Conservation (phyloP, 2,113 vertebrate species). For the Sterna hirundo region DNA sequence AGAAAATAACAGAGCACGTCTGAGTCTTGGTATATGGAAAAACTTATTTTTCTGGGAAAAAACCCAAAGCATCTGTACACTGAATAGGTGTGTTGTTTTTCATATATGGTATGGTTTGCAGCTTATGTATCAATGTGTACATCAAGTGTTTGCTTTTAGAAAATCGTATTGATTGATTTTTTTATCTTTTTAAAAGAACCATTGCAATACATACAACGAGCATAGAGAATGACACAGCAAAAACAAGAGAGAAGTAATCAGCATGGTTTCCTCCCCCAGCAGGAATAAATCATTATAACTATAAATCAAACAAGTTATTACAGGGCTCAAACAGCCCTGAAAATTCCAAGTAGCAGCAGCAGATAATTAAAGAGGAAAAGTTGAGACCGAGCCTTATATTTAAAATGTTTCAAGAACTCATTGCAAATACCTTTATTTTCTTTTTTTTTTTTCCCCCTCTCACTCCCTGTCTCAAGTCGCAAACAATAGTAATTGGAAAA, state of each 20-base stretch:
- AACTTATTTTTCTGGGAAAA: not conserved
- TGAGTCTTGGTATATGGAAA: not conserved
- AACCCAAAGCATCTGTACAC: not conserved
- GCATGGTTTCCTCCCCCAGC: not conserved
- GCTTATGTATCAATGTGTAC: not conserved
- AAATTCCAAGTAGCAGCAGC: conserved; percentile 24
- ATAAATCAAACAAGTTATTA: conserved; percentile 55
- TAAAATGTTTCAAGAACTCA: conserved; percentile 9
- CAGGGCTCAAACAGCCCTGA: conserved; percentile 6
- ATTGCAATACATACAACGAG: not conserved
- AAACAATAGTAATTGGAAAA: not conserved
- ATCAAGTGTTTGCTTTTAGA: not conserved
- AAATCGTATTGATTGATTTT: not conserved
- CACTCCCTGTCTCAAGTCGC: not conserved
- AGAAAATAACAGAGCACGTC: not conserved
- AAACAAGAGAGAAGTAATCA: conserved; percentile 25
- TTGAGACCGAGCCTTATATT: not conserved
- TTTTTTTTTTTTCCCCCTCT: not conserved
- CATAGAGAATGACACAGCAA: conserved; percentile 38
- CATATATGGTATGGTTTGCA: not conserved
- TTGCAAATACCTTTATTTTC: not conserved
- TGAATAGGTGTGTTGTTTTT: not conserved
- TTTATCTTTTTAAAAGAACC: not conserved
- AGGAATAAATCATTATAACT: conserved; percentile 35
- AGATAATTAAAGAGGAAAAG: conserved; percentile 50